Base-by-base conservation (phyloP, 2,888 invertebrate genomes). In the Spialia ferax region DNA sequence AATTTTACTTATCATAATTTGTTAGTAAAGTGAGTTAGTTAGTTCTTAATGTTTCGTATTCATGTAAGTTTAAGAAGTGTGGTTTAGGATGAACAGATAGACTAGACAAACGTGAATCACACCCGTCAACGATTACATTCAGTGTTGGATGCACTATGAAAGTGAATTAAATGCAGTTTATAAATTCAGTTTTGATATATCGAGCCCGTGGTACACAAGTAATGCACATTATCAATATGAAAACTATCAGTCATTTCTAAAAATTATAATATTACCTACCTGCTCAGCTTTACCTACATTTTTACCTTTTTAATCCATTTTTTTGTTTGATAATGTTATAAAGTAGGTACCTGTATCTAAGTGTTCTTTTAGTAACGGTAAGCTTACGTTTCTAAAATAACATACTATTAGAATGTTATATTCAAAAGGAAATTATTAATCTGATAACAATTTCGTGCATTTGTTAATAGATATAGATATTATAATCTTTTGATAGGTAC, bases 61-160 rank as follows among this genome's bases (percentile, higher is more conserved):
- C 75, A 72, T 81, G 90, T 93, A 83, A 92, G 91, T 91, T 75
- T 81, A 87, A 91, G 91, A 87, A 79, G 87, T 91, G 89, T 87
- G 75, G 80, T 90, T 92, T 88, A 90, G 89, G 90, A 89, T 88
- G 91, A 88, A 91, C 92, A 91, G 91, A 92, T 88, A 92, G 92
- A 91, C 90, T 83, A 84, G 82, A 87, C 82, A 88, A 82, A 80
- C 83, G 89, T 87, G 86, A 85, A 82, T 77, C 79, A 83, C 77
- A 79, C 82, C 82, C 83, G 83, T 83, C 79, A 82, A 77, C 79
- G 84, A 26, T 26, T 78, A 79, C 85, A 87, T 85, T 81, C 84
- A 76, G 73, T 79, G 83, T 79, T 79, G 76, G 81, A 89, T 89
- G 89, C 89, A 86, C 73, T 79, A 83, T 77, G 74, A 74, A 70